Evolutionary conservation across 1,140 invertebrate species (phyloP), one percentile per base, ranked within the genome.

Genomic region (Conus betulinus): DNA sequence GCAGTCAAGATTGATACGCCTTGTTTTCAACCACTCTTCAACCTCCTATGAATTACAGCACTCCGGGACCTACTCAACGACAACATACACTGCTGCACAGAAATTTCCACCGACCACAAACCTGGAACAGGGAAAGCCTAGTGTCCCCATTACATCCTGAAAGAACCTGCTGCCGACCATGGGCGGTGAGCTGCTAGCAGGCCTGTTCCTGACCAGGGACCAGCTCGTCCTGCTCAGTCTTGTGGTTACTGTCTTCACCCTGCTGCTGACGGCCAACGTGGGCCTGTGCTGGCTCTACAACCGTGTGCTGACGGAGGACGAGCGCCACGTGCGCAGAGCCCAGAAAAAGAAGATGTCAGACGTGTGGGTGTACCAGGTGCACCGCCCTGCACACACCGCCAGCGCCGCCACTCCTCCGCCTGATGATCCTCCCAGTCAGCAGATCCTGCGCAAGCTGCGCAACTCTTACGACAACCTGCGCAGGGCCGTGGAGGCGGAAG

Each of bases 361-460:
- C 85, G 85, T 79, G 71, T 87, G 85, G 85, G 85, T 87, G 71
- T 87, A 87, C 74, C 85, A 87, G 27, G 85, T 87, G 51, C 23
- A 79, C 85, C 20, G 85, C 3, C 51, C 71, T 20, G 25, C 39
- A 20, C 57, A 27, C 25, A 74, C 25, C 17, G 3, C 84, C 25
- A 20, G 17, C 82, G 5, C 6, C 23, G 39, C 27, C 27, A 15
- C 57, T 11, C 8, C 57, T 20, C 78, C 27, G 39, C 15, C 8
- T 39, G 39, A 39, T 27, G 55, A 63, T 5, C 5, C 55, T 0
- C 53, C 83, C n/a, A 67, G 63, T 17, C 25, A 71, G 84, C 63
- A 85, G 84, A 85, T 85, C 17, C 60, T 85, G 27, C 25, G 67
- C 27, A 85, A 85, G 84, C 84, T 85, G 63, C 25, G 63, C 5